Evolutionary conservation across 2,888 invertebrate genomes (phyloP), one percentile per base, ranked within the genome.

Genomic region (Trachelus iudaicus): DNA sequence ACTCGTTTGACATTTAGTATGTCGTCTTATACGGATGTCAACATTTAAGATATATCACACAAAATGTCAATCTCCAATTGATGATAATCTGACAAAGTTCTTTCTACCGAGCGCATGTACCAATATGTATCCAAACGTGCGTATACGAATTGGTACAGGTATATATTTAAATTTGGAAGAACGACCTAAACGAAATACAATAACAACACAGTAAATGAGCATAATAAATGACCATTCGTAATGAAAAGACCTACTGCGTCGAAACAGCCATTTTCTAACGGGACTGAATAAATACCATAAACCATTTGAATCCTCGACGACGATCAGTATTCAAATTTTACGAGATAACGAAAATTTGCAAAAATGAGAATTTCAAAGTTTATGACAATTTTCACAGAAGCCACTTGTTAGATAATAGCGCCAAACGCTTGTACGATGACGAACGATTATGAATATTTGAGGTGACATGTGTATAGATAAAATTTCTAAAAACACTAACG

Each of bases 161-260:
- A 73, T 30, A 56, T 77, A 73, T 37, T 73, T 56, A 37, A 77
- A 76, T 76, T 76, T 78, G 68, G 76, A 69, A 76, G 37, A 69
- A 40, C 76, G 76, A 34, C 69, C 73, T 69, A 76, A 76, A 79
- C 69, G 56, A 75, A 37, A 79, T 73, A 76, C 76, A 76, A 73
- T 78, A 40, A 73, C 73, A 69, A 79, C 37, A 74, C 73, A 79
- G 75, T 76, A 37, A 76, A 78, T 76, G 56, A 56, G 56, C 56
- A 56, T 56, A 56, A 56, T 56, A 56, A 56, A 77, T 77, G 56
- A 77, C 75, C n/a, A 79, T 76, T 69, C 77, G 73, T 73, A 76
- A n/a, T 56, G 56, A 56, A 56, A 56, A 56, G 23, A 37, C 74
- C 74, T 74, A 35, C 74, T 74, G 37, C 56, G 56, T 56, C 23